Evolutionary conservation across 2,113 vertebrate genomes (phyloP).

Genomic region (Cebidichthys violaceus): DNA sequence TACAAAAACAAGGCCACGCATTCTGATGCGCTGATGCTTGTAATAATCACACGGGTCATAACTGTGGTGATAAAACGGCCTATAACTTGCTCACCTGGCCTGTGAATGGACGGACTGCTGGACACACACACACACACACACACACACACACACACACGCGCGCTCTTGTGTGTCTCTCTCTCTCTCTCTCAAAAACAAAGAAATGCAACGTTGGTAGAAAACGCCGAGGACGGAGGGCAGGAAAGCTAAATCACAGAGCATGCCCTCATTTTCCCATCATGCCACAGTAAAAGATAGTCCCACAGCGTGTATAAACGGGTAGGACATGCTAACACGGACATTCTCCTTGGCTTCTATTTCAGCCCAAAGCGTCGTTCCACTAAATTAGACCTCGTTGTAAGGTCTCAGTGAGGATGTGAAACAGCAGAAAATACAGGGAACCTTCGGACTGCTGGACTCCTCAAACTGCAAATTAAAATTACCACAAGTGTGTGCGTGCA

Average conservation of each 20-base stretch:
- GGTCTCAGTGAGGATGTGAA: conserved; percentile 66
- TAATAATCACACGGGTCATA: conserved; percentile 59
- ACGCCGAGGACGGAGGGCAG: neutral
- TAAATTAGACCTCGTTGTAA: conserved; percentile 63
- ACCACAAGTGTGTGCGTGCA: conserved; percentile 38
- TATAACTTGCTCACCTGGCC: conserved; percentile 73
- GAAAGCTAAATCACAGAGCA: conserved; percentile 54
- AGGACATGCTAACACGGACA: conserved; percentile 52
- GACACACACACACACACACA: conserved; percentile 26
- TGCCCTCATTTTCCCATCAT: conserved; percentile 66
- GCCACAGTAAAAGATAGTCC: conserved; percentile 56
- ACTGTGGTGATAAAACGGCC: conserved; percentile 65
- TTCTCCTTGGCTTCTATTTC: conserved; percentile 59
- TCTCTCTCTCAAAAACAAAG: conserved; percentile 15
- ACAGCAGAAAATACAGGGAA: conserved; percentile 55
- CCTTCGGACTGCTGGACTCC: conserved; percentile 49
- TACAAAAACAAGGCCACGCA: conserved; percentile 47
- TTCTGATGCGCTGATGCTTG: conserved; percentile 55
- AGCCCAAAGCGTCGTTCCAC: conserved; percentile 50
- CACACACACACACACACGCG: neutral
- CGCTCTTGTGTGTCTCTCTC: no score
- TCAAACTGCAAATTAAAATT: conserved; percentile 69
- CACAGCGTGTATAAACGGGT: conserved; percentile 54
- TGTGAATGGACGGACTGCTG: conserved; percentile 54
- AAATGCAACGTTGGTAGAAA: conserved; percentile 39